Evolutionary conservation across 1,140 invertebrate species (phyloP).

Genomic region (Drosophila asahinai): DNA sequence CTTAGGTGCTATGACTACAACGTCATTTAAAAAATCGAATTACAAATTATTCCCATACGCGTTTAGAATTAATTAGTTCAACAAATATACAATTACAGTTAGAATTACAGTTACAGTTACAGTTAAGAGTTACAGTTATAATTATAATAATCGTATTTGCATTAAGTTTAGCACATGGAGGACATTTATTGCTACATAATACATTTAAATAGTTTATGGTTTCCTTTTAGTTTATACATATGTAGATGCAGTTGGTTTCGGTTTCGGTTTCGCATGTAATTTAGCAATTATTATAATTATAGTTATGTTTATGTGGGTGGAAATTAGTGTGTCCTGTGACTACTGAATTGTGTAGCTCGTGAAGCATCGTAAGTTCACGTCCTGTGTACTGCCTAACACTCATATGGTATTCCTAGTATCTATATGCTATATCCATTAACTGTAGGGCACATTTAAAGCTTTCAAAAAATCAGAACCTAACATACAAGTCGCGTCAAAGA

Average conservation of each 20-base stretch:
- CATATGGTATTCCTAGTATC: slow-evolving; percentile 14
- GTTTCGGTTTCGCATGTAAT: slow-evolving; percentile 5
- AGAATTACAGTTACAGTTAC: slow-evolving; percentile 50
- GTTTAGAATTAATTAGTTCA: slow-evolving; percentile 69
- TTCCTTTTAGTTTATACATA: slow-evolving; percentile 48
- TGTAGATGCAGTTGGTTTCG: slow-evolving; percentile 13
- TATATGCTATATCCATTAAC: slow-evolving; percentile 27
- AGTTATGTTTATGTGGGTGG: neutral
- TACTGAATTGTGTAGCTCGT: neutral
- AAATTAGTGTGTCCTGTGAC: slow-evolving; percentile 17
- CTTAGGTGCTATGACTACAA: slow-evolving; percentile 78
- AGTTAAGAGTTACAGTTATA: slow-evolving; percentile 42
- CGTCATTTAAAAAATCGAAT: slow-evolving; percentile 78
- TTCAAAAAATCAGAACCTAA: slow-evolving; percentile 66
- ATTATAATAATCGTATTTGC: slow-evolving; percentile 57
- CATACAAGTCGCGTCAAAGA: slow-evolving; percentile 30
- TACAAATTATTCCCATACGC: slow-evolving; percentile 58
- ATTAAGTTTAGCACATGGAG: slow-evolving; percentile 84
- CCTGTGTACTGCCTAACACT: slow-evolving; percentile 19
- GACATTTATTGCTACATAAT: slow-evolving; percentile 81
- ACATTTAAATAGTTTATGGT: slow-evolving; percentile 63
- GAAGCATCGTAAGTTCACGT: slow-evolving; percentile 12
- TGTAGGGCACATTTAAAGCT: slow-evolving; percentile 84
- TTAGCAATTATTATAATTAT: neutral
- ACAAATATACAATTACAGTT: slow-evolving; percentile 69